A percentile compares a stretch with the other conserved stretches of the same genome.
Conservation (phyloP, 2,888 invertebrate genomes). For the Philonicus albiceps region DNA sequence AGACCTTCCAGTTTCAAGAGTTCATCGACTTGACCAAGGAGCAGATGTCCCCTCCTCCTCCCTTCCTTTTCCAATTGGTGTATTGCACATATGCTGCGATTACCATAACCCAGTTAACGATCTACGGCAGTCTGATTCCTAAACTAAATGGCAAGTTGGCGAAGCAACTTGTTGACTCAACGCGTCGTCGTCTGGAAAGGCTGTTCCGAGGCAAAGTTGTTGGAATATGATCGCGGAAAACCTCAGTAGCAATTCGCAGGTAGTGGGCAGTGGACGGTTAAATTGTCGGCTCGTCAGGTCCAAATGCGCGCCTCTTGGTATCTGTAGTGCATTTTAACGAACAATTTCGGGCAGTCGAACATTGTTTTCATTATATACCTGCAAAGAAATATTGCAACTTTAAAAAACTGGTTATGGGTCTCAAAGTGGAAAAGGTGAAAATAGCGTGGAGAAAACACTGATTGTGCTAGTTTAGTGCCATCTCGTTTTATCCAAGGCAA, state of each 20-base stretch:
- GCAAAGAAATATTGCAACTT: neutral
- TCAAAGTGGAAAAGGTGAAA: conserved; percentile 5
- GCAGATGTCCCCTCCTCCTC: neutral
- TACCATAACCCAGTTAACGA: conserved; percentile 19
- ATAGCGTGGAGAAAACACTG: neutral
- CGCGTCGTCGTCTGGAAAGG: neutral
- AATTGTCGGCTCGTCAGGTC: neutral
- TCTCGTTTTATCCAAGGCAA: neutral
- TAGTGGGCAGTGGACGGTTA: neutral
- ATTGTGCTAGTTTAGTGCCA: neutral
- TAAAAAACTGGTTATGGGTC: conserved; percentile 34
- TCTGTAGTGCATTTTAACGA: neutral
- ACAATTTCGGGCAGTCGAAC: neutral
- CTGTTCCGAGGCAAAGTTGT: neutral
- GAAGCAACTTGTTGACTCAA: conserved; percentile 4
- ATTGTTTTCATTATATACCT: neutral
- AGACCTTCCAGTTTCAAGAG: conserved; percentile 8
- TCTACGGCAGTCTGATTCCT: neutral
- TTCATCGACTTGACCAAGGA: conserved; percentile 20
- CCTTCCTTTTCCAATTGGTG: conserved; percentile 16
- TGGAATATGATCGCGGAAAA: neutral
- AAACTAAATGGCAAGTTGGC: neutral
- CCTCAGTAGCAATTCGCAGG: neutral
- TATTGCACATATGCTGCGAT: conserved; percentile 11
- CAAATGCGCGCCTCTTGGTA: neutral